Evolutionary conservation across 2,888 invertebrate genomes (phyloP).

Genomic region (Asteroscopus sphinx): DNA sequence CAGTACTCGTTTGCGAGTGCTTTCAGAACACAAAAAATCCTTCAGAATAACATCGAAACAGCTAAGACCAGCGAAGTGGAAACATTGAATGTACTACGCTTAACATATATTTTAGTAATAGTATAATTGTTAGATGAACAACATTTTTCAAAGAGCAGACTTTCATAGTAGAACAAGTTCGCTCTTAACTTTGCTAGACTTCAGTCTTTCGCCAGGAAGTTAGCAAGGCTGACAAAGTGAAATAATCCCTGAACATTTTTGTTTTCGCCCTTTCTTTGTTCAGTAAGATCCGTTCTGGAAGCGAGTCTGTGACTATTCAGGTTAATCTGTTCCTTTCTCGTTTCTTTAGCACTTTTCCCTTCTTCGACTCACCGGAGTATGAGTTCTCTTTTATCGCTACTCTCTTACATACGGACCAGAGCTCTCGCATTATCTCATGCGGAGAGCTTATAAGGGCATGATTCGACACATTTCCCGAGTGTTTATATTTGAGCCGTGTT

Average conservation of each 20-base stretch:
- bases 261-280: conserved; percentile 19
- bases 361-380: conserved; percentile 31
- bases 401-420: conserved; percentile 24
- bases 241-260: conserved; percentile 7
- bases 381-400: conserved; percentile 20
- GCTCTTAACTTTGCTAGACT: not conserved
- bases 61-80: conserved; percentile 24
- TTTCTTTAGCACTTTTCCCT: conserved; percentile 6
- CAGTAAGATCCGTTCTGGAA: conserved; percentile 11
- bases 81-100: conserved; percentile 22
- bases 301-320: conserved; percentile 11
- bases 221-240: not conserved
- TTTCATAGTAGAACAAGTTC: conserved; percentile 7
- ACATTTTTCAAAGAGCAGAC: not conserved
- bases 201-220: conserved; percentile 16
- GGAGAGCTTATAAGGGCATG: conserved; percentile 16
- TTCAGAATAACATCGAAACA: conserved; percentile 16
- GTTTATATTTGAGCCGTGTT: conserved; percentile 19
- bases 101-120: not conserved
- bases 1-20: too few species aligned
- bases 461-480: conserved; percentile 19
- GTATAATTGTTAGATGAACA: not conserved
- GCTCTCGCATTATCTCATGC: conserved; percentile 27
- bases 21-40: too few species aligned
- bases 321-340: conserved; percentile 18